These are phyloP conservation scores for Sebastes hubbsi DNA, from an alignment of 2,797 vertebrate genomes.

Conservation along the genomic window DNA sequence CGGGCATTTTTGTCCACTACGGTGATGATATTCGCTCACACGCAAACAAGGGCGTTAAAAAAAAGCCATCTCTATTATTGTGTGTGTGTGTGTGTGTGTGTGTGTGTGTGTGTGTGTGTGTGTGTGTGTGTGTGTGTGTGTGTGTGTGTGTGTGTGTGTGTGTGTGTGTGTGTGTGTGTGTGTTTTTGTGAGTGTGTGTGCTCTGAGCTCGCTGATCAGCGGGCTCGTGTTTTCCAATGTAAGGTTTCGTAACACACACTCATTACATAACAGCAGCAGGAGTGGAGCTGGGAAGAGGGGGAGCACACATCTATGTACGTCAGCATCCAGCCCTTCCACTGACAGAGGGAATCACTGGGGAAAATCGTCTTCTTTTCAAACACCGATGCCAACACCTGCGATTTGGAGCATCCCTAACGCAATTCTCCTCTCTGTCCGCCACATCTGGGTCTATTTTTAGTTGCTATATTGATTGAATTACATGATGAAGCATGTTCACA, in stretches of 20 bases:
- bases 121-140: conserved; percentile 21
- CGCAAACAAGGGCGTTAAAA: conserved; percentile 8
- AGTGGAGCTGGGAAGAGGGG: conserved; percentile 47
- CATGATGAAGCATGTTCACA: conserved; percentile 36
- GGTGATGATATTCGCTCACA: conserved; percentile 11
- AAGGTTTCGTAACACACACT: conserved; percentile 79
- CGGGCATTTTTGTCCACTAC: conserved; percentile 2
- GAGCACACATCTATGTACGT: conserved; percentile 63
- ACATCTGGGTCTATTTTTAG: conserved; percentile 42
- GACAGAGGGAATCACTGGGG: conserved; percentile 62
- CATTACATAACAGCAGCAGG: conserved; percentile 77
- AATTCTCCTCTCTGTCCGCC: neutral
- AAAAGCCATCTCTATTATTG: conserved; percentile 12
- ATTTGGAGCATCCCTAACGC: neutral
- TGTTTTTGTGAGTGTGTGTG: conserved; percentile 12
- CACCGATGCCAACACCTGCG: conserved; percentile 16
- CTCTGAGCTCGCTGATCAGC: conserved; percentile 54
- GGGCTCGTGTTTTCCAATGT: conserved; percentile 73
- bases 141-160: neutral
- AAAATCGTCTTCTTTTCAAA: conserved; percentile 29
- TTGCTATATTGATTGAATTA: conserved; percentile 33
- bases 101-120: neutral
- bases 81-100: neutral
- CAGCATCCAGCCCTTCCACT: conserved; percentile 41
- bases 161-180: neutral